Conservation (phyloP, 1,140 invertebrate genomes). For the Drosophila bocqueti region DNA sequence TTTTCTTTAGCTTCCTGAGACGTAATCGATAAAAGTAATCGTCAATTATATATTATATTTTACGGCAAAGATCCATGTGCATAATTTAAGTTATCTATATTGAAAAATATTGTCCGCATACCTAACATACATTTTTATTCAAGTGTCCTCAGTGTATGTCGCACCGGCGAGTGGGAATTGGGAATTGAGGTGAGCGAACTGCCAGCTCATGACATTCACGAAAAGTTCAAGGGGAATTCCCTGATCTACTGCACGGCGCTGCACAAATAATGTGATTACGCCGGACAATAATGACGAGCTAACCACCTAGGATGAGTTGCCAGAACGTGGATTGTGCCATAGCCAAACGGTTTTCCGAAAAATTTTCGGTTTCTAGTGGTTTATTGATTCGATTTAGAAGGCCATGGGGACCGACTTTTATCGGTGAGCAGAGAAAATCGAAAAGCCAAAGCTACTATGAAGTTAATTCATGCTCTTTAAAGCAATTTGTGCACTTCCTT, state of each 20-base stretch:
- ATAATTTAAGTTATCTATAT: too few species aligned
- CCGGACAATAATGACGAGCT: slow-evolving; percentile 35
- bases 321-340: slow-evolving; percentile 8
- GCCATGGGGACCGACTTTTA: neutral
- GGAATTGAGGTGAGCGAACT: slow-evolving; percentile 56
- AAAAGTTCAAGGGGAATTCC: slow-evolving; percentile 68
- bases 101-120: too few species aligned
- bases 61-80: too few species aligned
- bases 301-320: slow-evolving; percentile 23
- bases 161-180: slow-evolving; percentile 4
- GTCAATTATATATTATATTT: neutral
- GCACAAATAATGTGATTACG: slow-evolving; percentile 42
- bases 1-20: neutral
- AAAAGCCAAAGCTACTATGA: neutral
- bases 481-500: too few species aligned
- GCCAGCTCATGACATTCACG: slow-evolving; percentile 61
- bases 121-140: neutral
- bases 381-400: slow-evolving; percentile 32
- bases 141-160: neutral
- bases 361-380: slow-evolving; percentile 6
- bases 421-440: neutral
- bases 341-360: neutral
- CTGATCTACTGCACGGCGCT: slow-evolving; percentile 31
- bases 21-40: neutral
- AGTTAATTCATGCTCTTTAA: slow-evolving; percentile 1